phyloP scores from a whole-genome alignment of 2,888 invertebrate species.

The Palloptera scutellata region DNA sequence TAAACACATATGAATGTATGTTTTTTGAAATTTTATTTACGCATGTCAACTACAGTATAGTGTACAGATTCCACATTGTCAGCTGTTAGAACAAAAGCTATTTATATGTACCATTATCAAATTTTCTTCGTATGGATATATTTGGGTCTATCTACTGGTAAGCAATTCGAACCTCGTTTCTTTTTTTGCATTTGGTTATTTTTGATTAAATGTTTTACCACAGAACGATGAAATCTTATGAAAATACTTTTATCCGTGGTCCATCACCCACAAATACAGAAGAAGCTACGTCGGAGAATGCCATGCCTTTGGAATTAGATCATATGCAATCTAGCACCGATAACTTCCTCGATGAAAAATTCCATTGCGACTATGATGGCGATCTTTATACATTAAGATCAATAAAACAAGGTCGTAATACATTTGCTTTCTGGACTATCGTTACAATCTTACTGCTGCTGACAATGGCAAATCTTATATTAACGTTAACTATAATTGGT shows the following conservation, averaged over 20 bases:
- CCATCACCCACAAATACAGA: constrained; percentile 62
- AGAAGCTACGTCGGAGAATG: constrained; percentile 58
- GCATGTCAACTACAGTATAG: not conserved
- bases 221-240: constrained; percentile 54
- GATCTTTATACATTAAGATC: not conserved
- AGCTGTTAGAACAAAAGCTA: no score
- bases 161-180: no score
- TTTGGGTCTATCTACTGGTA: no score
- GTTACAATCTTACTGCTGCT: constrained; percentile 75
- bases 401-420: constrained; percentile 53
- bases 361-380: constrained; percentile 42
- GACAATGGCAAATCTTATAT: constrained; percentile 79
- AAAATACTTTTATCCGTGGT: constrained; percentile 60
- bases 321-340: constrained; percentile 46
- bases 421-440: constrained; percentile 82
- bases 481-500: constrained; percentile 82
- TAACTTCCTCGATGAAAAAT: constrained; percentile 51
- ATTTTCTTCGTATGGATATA: no score
- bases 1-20: no score
- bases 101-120: no score
- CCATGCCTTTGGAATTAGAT: constrained; percentile 49
- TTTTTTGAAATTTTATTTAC: no score
- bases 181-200: no score
- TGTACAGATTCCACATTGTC: not conserved
- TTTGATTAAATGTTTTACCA: no score